These are phyloP conservation scores for Xerus inauris DNA, from an alignment of 2,113 vertebrate species.

Conservation along the genomic window DNA sequence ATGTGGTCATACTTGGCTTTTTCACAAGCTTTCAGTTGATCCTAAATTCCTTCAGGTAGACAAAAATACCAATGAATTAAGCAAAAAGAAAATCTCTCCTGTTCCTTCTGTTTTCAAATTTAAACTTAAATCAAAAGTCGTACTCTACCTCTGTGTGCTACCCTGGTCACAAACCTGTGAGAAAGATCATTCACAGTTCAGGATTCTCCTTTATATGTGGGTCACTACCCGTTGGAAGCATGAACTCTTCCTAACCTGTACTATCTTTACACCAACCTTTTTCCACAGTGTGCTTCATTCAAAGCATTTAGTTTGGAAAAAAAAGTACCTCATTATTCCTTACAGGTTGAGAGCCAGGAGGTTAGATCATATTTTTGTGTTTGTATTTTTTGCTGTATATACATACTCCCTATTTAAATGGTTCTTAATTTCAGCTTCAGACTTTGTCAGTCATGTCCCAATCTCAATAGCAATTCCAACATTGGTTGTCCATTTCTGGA, in stretches of 20 bases:
- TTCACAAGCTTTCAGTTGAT: not conserved
- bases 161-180: not conserved
- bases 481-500: not conserved
- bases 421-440: constrained; percentile 1
- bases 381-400: not conserved
- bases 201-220: not conserved
- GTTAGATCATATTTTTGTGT: not conserved
- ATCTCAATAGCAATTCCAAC: not conserved
- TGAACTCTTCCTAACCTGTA: not conserved
- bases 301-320: not conserved
- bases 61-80: not conserved
- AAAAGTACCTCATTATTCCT: not conserved
- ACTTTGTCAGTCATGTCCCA: not conserved
- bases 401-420: not conserved
- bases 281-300: not conserved
- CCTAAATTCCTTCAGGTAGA: not conserved
- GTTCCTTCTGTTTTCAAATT: not conserved
- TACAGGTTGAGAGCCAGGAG: not conserved
- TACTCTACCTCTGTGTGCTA: not conserved
- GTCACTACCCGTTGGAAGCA: not conserved
- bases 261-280: not conserved
- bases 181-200: not conserved
- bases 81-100: not conserved
- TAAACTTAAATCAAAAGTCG: not conserved
- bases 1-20: not conserved